These are phyloP conservation scores for Radopholus similis DNA, from an alignment of 1,140 invertebrate genomes.

Conservation along the genomic window DNA sequence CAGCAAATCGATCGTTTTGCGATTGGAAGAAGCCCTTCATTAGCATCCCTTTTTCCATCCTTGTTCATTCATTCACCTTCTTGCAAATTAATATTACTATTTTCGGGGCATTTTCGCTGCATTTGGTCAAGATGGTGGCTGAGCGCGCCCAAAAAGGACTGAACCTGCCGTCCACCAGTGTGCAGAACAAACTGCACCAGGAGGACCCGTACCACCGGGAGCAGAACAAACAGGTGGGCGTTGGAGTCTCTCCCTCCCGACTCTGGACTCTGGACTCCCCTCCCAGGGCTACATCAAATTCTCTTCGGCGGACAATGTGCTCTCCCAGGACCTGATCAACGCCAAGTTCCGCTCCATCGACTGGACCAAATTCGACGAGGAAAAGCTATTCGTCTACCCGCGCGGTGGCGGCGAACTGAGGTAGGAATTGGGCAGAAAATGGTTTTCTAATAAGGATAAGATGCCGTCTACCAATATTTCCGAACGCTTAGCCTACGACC, in stretches of 20 bases:
- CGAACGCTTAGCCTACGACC: no score
- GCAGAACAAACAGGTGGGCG: conserved; percentile 16
- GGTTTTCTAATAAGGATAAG: no score
- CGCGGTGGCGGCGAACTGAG: conserved; percentile 34
- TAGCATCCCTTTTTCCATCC: no score
- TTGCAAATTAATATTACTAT: no score
- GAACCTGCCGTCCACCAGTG: conserved; percentile 30
- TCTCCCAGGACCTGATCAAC: conserved; percentile 27
- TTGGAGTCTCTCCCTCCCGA: neutral
- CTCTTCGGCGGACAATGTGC: conserved; percentile 38
- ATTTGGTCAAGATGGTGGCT: conserved; percentile 31
- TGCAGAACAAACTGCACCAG: conserved; percentile 36
- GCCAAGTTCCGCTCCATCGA: conserved; percentile 37
- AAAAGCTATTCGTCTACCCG: conserved; percentile 38
- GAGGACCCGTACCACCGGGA: conserved; percentile 27
- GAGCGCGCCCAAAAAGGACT: conserved; percentile 38
- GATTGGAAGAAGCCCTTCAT: no score
- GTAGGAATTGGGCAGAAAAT: neutral
- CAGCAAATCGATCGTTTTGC: no score
- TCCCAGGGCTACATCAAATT: conserved; percentile 41
- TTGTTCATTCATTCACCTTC: no score
- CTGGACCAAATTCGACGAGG: conserved; percentile 34
- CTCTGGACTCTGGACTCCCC: no score
- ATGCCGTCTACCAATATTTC: no score
- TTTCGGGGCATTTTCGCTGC: no score